Evolutionary conservation across 2,888 invertebrate species (phyloP).

Genomic region (Xanthia togata): DNA sequence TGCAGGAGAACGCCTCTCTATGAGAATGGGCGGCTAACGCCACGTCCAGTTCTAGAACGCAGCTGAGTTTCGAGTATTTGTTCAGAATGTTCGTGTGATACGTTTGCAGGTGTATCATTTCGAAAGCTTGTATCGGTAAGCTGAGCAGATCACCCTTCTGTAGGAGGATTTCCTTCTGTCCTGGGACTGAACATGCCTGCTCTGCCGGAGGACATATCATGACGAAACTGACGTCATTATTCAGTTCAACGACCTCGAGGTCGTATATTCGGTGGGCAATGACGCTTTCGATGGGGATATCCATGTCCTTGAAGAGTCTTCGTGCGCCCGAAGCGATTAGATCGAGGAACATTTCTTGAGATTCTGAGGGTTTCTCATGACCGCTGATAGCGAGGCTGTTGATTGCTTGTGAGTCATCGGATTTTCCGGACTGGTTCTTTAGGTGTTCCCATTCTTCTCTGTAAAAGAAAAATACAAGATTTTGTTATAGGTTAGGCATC

Average conservation of each 20-base stretch:
- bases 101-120: constrained; percentile 98
- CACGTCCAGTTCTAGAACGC: constrained; percentile 97
- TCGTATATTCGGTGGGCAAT: constrained; percentile 96
- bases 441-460: constrained; percentile 99
- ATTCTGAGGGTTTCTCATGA: constrained; percentile 92
- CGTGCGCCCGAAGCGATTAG: constrained; percentile 94
- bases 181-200: constrained; percentile 97
- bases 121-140: constrained; percentile 97
- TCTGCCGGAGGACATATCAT: constrained; percentile 98
- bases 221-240: constrained; percentile 96
- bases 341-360: constrained; percentile 95
- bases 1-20: constrained; percentile 98
- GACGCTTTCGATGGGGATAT: constrained; percentile 93
- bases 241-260: constrained; percentile 97
- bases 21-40: constrained; percentile 97
- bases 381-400: constrained; percentile 80
- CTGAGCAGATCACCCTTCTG: constrained; percentile 96
- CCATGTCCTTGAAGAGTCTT: constrained; percentile 95
- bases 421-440: constrained; percentile 90
- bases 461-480: constrained; percentile 71
- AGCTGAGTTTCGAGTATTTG: constrained; percentile 97
- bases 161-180: constrained; percentile 95
- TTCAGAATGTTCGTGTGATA: constrained; percentile 97
- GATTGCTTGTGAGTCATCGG: constrained; percentile 78
- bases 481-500: background rate